These are phyloP conservation scores for Corbicula japonica DNA, from an alignment of 2,888 invertebrate genomes.

Conservation along the genomic window DNA sequence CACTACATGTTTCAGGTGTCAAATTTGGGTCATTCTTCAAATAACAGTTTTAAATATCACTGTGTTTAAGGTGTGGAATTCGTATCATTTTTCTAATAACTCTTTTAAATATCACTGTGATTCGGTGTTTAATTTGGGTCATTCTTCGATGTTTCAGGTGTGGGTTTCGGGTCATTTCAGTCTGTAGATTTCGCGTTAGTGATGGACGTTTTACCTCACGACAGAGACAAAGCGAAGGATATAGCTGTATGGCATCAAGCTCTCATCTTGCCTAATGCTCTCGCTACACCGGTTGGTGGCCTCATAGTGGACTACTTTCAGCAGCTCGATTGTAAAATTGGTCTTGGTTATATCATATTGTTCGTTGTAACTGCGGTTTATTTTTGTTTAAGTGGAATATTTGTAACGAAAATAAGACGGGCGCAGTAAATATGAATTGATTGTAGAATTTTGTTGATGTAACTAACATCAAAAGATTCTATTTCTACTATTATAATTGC, in stretches of 20 bases:
- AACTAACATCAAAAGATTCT: too few relatives aligned
- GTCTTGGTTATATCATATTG: conserved; percentile 85
- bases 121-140: neutral
- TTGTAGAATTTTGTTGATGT: too few relatives aligned
- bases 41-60: too few relatives aligned
- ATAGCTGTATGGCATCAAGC: conserved; percentile 86
- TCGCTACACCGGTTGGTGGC: conserved; percentile 85
- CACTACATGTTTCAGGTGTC: too few relatives aligned
- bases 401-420: conserved; percentile 81
- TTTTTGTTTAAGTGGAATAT: conserved; percentile 83
- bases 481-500: too few relatives aligned
- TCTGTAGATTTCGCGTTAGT: conserved; percentile 86
- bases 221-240: conserved; percentile 84
- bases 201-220: conserved; percentile 85
- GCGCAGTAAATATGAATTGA: conserved; percentile 73
- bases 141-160: conserved; percentile 71
- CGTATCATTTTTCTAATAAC: too few relatives aligned
- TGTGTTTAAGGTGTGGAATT: too few relatives aligned
- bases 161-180: conserved; percentile 84
- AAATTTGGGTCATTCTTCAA: too few relatives aligned
- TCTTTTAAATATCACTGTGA: neutral
- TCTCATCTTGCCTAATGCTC: conserved; percentile 84
- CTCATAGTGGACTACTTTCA: conserved; percentile 84
- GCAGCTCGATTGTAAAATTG: conserved; percentile 82
- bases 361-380: conserved; percentile 83